Base-by-base conservation (phyloP, 2,888 invertebrate species). In the Apamea anceps region DNA sequence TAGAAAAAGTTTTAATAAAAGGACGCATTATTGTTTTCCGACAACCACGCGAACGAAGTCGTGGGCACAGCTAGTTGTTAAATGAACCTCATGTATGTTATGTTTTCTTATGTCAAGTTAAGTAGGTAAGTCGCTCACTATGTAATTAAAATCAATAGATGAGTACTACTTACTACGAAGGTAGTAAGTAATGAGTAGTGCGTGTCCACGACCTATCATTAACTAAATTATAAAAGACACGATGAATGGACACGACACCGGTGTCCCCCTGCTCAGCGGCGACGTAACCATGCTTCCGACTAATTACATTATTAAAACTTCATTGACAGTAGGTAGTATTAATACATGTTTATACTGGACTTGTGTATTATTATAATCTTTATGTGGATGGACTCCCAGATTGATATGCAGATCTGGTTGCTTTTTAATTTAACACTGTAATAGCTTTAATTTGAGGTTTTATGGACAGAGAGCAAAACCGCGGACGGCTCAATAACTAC, bases 181-280 rank as follows among this genome's bases (percentile, higher is more conserved):
- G 68, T 79, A 71, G 72, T 82, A 75, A 71, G 72, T 82, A 75
- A 87, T 80, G 77, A 77, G 78, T 62, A 70, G 79, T 86, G 84
- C 90, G 90, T 90, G 87, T 78, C 75, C 82, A 86, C 86, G 82
- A 85, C 73, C 57, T 87, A 82, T 84, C 48, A 87, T 90, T 89
- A 87, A 73, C 76, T 82, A 83, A 86, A 84, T 81, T 83, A 87
- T 87, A 87, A 81, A 75, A 82, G 66, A 77, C 80, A 72, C 80
- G 60, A 81, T 89, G 87, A 90, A 87, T 87, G 85, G 79, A 83
- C 85, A 80, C 77, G 81, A 70, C 81, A 74, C 75, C 37, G 76
- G 71, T 79, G 81, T 87, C 73, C 75, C 75, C 71, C 65, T 68
- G 70, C 72, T 65, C 81, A 66, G 70, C 78, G 63, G 79, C 70